phyloP scores from a whole-genome alignment of 2,797 vertebrate genomes.

The Phataginus tricuspis region DNA sequence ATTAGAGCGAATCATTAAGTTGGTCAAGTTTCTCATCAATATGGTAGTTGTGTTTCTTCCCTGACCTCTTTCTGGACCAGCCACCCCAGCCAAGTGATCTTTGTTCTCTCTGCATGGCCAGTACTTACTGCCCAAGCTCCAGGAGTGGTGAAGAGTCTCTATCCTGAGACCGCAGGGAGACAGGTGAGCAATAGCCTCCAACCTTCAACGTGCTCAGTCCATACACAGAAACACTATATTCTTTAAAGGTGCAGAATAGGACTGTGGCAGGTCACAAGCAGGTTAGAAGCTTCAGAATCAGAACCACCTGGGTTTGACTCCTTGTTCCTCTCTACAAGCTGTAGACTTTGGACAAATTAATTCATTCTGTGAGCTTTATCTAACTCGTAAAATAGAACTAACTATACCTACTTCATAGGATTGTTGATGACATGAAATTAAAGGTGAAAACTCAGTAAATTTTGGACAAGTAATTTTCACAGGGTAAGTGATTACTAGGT shows the following conservation, averaged over 20 bases:
- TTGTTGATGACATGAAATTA: background rate
- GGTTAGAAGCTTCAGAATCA: background rate
- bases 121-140: background rate
- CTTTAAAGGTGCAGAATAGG: background rate
- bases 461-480: background rate
- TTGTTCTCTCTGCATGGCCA: background rate
- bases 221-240: background rate
- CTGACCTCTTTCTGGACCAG: background rate
- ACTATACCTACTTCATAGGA: background rate
- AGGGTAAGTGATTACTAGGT: background rate
- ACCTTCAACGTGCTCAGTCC: background rate
- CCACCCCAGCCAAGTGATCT: background rate
- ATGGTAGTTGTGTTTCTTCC: background rate
- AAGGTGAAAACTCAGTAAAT: background rate
- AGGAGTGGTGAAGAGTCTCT: background rate
- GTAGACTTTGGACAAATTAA: background rate
- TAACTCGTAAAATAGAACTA: slow-evolving; percentile 1
- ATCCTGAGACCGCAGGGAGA: background rate
- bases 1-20: background rate
- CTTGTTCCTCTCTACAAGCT: background rate
- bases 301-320: background rate
- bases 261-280: background rate
- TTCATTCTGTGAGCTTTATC: background rate
- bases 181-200: background rate
- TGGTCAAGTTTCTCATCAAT: background rate